phyloP scores from a whole-genome alignment of 2,888 invertebrate species.

The Beris chalybata region DNA sequence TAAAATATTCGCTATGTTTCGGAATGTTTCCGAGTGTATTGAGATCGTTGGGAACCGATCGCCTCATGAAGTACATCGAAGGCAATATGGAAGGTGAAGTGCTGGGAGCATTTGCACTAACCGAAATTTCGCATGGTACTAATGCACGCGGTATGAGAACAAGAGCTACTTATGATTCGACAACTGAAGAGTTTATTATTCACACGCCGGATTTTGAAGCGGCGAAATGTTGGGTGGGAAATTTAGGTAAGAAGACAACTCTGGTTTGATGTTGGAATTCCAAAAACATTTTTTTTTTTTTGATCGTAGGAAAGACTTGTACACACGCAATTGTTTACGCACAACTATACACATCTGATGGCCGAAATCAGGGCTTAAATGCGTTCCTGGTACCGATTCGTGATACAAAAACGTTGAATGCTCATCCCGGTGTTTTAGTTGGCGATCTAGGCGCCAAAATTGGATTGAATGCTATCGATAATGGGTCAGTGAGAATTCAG shows the following conservation, averaged over 20 bases:
- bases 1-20: conserved; percentile 68
- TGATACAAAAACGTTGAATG: conserved; percentile 69
- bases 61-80: conserved; percentile 62
- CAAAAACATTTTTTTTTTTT: conserved; percentile 38
- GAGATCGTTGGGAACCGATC: conserved; percentile 65
- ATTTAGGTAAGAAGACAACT: conserved; percentile 59
- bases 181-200: conserved; percentile 71
- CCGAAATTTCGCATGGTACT: conserved; percentile 89
- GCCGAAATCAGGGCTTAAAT: conserved; percentile 80
- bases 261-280: conserved; percentile 36
- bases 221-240: conserved; percentile 84
- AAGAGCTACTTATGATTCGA: conserved; percentile 76
- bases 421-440: conserved; percentile 78
- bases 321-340: conserved; percentile 89
- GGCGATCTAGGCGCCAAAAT: conserved; percentile 94
- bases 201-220: conserved; percentile 77
- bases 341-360: conserved; percentile 79
- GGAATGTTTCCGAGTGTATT: conserved; percentile 69
- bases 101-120: conserved; percentile 78
- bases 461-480: conserved; percentile 89
- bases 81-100: conserved; percentile 56
- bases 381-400: conserved; percentile 86
- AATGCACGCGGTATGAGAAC: conserved; percentile 88
- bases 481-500: conserved; percentile 67
- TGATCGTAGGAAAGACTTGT: conserved; percentile 71